Base-by-base conservation (phyloP, 1,140 invertebrate genomes). In the Euwallacea similis region DNA sequence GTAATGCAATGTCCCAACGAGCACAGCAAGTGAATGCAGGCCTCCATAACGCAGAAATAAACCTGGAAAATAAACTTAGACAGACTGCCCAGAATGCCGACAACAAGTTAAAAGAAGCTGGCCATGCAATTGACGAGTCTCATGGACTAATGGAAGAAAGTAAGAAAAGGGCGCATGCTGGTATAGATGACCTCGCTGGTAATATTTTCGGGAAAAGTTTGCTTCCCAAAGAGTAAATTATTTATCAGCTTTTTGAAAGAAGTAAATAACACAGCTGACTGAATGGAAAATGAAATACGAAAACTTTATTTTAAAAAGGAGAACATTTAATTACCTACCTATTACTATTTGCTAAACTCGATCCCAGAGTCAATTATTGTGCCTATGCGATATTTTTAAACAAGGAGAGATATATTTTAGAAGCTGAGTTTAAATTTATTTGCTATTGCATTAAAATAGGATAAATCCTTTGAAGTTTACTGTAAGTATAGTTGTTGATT, bases 131-230 rank as follows among this genome's bases (percentile, higher is more conserved):
- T 21, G 69, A 74, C 43, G 62, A 74, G n/a, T 75, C 69, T 3
- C 64, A 76, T 15, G 69, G 62, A 16, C 61, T 76, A 7, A 74
- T 78, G 4, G 78, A 78, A 59, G 54, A 68, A 10, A 77, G 75
- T 50, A 75, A 75, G 63, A 72, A 33, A 33, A 63, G 56, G 71
- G 74, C 0, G 21, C 75, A 79, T 66, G 71, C 72, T 62, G 77
- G 74, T 42, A 65, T 76, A 7, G 71, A 73, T 16, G 76, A 78
- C 43, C 46, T 66, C 0, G 62, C 75, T 11, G 42, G 69, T 2
- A 72, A 75, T 63, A 55, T 79, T 42, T 76, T 79, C 50, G 72
- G 73, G 8, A 76, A 76, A 56, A 60, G 66, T 7, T 54, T 75
- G 42, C 56, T 68, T 42, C 64, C 71, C 9, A 68, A 76, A 74